Base-by-base conservation (phyloP, 1,140 invertebrate species). In the Piezodorus guildinii region DNA sequence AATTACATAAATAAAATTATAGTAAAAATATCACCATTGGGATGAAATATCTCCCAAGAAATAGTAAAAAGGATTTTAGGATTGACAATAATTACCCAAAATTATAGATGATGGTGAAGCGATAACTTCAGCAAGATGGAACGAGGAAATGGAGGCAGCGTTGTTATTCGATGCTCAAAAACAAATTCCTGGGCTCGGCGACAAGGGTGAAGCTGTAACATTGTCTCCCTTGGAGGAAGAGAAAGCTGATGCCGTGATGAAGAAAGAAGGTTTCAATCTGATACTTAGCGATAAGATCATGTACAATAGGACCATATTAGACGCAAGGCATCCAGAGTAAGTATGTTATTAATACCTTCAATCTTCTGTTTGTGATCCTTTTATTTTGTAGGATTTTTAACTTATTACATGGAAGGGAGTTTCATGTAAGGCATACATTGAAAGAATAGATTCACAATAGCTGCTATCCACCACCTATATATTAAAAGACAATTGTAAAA, bases 181-280 rank as follows among this genome's bases (percentile, higher is more conserved):
- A 64, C 77, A 79, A 65, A 71, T 79, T 65, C 67, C 72, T 75
- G 84, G 83, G 19, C 77, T 88, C 16, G 90, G 90, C 3, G 85
- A 91, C 68, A 78, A 82, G 66, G 91, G 91, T 2, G 75, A 77
- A 54, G 77, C 82, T 2, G 87, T 86, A 16, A 63, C 30, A 69
- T 70, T 90, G 25, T 73, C 72, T 21, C 74, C 77, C 54, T 71
- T 76, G 46, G 83, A 88, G 59, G 78, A 77, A 62, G 70, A 77
- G 1, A 66, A 81, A 62, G 87, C 86, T 62, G 81, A 91, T 66
- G 77, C 82, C 68, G 71, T 85, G 19, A 84, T 88, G 69, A 81
- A 85, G 66, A 86, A 85, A 60, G 89, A 94, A 75, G 92, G 92
- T 3, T 93, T 96, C 71, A 96, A 97, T 77, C 85, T 89, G 39